Percentiles rank a stretch among this genome's conserved stretches.
These are phyloP conservation scores for Tetramorium parvispinum DNA, from an alignment of 1,140 invertebrate species.

Conservation along the genomic window DNA sequence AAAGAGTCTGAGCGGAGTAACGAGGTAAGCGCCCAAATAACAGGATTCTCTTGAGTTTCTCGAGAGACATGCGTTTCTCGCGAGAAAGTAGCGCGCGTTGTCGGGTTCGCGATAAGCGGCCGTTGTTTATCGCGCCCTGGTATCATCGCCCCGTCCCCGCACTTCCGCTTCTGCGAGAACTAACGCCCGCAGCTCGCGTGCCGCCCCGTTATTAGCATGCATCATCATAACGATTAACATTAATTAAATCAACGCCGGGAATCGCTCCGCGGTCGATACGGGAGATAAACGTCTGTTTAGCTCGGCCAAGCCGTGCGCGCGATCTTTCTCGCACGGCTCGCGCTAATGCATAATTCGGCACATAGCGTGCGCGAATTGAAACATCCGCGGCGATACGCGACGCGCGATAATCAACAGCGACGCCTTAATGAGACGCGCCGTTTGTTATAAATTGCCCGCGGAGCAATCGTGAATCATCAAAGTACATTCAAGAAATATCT, in stretches of 20 bases:
- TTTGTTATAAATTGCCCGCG: constrained; percentile 17
- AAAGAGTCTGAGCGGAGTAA: neutral
- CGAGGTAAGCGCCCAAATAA: constrained; percentile 35
- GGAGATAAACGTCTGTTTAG: constrained; percentile 31
- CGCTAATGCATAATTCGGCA: constrained; percentile 12
- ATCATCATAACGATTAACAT: constrained; percentile 61
- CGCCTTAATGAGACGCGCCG: neutral
- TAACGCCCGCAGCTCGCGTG: constrained; percentile 60
- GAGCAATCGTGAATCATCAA: neutral
- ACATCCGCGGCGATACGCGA: neutral
- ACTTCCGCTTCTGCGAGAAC: constrained; percentile 48
- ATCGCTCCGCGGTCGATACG: constrained; percentile 1
- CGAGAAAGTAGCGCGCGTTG: constrained; percentile 64
- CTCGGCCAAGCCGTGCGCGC: neutral
- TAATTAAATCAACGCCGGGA: constrained; percentile 62
- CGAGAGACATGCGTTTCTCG: neutral
- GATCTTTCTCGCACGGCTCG: constrained; percentile 12
- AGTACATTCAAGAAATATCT: constrained; percentile 32
- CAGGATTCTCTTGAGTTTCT: constrained; percentile 57
- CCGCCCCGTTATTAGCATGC: constrained; percentile 47
- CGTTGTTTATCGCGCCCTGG: constrained; percentile 53
- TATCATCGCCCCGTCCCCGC: constrained; percentile 7
- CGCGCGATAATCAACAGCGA: constrained; percentile 3
- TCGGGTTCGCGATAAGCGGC: neutral
- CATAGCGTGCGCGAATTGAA: constrained; percentile 23